Conservation (phyloP, 2,888 invertebrate species). For the Latrodectus hesperus region DNA sequence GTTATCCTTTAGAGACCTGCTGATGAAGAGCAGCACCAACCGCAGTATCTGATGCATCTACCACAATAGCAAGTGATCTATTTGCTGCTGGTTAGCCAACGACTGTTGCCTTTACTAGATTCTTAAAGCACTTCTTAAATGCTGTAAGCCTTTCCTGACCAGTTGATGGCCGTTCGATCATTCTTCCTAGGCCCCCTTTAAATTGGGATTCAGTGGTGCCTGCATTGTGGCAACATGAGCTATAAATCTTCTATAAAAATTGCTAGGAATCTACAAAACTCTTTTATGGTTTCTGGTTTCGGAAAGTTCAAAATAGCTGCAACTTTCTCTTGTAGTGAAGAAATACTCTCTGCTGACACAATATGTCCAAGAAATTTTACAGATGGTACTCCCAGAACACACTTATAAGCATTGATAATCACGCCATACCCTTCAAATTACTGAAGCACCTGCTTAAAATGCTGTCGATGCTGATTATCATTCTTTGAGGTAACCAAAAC, state of each 20-base stretch:
- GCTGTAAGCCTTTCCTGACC: neutral
- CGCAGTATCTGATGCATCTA: neutral
- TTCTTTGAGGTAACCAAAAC: neutral
- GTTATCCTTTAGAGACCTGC: neutral
- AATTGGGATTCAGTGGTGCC: neutral
- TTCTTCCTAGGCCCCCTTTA: conserved; percentile 7
- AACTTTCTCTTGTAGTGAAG: too few species aligned
- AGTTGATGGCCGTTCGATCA: neutral
- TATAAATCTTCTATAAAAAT: conserved; percentile 15
- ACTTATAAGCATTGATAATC: conserved; percentile 16
- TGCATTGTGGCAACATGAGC: neutral
- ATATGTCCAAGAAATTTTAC: conserved; percentile 37
- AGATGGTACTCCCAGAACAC: conserved; percentile 14
- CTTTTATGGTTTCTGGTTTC: too few species aligned
- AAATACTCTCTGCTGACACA: conserved; percentile 6
- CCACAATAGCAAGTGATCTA: neutral
- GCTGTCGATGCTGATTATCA: neutral
- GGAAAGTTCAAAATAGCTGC: too few species aligned
- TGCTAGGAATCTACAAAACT: too few species aligned
- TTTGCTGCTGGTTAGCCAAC: neutral
- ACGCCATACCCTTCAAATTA: conserved; percentile 15
- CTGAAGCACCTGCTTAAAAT: neutral
- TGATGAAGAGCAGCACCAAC: neutral
- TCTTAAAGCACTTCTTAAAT: conserved; percentile 38
- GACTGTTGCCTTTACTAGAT: neutral